Percentiles rank a stretch among this genome's conserved stretches.
These are phyloP conservation scores for Ephestia elutella DNA, from an alignment of 1,140 invertebrate genomes.

Conservation along the genomic window DNA sequence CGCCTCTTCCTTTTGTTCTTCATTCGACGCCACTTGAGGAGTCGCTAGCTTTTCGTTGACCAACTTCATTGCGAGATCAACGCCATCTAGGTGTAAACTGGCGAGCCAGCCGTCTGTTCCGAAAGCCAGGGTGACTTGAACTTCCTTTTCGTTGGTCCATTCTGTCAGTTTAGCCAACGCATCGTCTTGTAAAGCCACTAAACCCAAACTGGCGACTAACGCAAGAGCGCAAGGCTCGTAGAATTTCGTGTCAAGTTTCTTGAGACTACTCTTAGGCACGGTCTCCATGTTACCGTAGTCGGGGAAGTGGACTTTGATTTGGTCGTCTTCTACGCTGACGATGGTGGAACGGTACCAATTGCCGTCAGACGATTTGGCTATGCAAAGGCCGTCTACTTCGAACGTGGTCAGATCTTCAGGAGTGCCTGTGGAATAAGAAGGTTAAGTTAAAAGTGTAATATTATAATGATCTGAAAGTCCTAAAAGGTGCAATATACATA, in stretches of 20 bases:
- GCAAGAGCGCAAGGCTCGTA: conserved; percentile 72
- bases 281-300: conserved; percentile 86
- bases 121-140: conserved; percentile 57
- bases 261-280: conserved; percentile 68
- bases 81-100: conserved; percentile 53
- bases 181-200: conserved; percentile 47
- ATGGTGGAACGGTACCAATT: conserved; percentile 83
- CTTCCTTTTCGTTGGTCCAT: conserved; percentile 57
- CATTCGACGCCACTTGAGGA: conserved; percentile 30
- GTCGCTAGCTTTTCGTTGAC: conserved; percentile 61
- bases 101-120: conserved; percentile 59
- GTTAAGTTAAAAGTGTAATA: too few species aligned
- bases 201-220: conserved; percentile 66
- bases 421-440: conserved; percentile 32
- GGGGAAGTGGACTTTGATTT: conserved; percentile 78
- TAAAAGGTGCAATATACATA: too few species aligned
- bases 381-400: conserved; percentile 74
- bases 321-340: conserved; percentile 54
- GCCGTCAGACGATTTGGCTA: conserved; percentile 75
- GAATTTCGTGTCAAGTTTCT: conserved; percentile 74
- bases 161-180: conserved; percentile 46
- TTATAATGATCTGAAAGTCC: too few species aligned
- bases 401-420: conserved; percentile 47
- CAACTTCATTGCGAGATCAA: conserved; percentile 54
- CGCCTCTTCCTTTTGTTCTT: conserved; percentile 27